Evolutionary conservation across 2,888 invertebrate species (phyloP).

Genomic region (Aporophyla lueneburgensis): DNA sequence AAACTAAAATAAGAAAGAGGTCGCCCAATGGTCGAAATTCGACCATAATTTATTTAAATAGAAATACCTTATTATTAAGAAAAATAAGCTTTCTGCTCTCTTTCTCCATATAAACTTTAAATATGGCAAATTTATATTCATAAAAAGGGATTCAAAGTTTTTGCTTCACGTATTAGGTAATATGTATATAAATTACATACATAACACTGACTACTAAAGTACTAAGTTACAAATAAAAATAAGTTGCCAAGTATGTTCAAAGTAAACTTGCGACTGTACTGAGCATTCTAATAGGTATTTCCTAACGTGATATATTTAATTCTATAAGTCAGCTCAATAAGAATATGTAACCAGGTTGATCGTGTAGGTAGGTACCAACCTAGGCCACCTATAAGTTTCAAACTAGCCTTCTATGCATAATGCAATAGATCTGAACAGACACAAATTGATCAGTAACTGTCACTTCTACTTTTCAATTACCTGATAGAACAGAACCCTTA

Average conservation of each 20-base stretch:
- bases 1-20: too few relatives aligned
- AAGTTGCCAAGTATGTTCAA: background rate
- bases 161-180: too few relatives aligned
- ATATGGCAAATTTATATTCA: too few relatives aligned
- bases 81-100: too few relatives aligned
- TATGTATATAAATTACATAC: too few relatives aligned
- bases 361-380: slow-evolving; percentile 10
- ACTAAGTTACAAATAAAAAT: background rate
- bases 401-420: slow-evolving; percentile 37
- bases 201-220: too few relatives aligned
- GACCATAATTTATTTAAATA: too few relatives aligned
- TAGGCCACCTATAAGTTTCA: slow-evolving; percentile 23
- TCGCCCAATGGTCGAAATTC: too few relatives aligned
- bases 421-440: slow-evolving; percentile 50
- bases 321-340: slow-evolving; percentile 32
- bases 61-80: too few relatives aligned
- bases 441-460: slow-evolving; percentile 46
- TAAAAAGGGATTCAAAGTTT: background rate
- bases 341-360: slow-evolving; percentile 46
- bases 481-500: slow-evolving; percentile 17
- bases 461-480: slow-evolving; percentile 48
- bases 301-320: slow-evolving; percentile 37
- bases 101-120: too few relatives aligned
- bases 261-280: background rate
- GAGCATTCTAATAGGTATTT: slow-evolving; percentile 9